Percentiles rank a stretch among this genome's conserved stretches.
phyloP scores from a whole-genome alignment of 2,888 invertebrate species.

The Diplolepis rosae region DNA sequence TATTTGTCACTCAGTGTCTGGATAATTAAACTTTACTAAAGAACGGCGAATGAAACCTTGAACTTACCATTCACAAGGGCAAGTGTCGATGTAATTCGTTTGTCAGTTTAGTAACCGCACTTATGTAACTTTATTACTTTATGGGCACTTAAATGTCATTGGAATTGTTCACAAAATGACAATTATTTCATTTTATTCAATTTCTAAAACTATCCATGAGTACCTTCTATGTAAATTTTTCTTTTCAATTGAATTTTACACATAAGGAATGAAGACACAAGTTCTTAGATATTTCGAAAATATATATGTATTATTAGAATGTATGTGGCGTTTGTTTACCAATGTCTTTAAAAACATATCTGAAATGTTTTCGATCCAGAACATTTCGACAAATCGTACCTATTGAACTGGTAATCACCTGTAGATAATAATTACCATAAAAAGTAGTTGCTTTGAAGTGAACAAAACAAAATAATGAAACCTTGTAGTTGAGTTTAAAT shows the following conservation, averaged over 20 bases:
- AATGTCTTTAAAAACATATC: background rate
- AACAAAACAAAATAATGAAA: background rate
- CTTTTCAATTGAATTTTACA: too few relatives aligned
- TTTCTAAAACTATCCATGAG: too few relatives aligned
- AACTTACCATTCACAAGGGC: background rate
- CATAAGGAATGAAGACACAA: too few relatives aligned
- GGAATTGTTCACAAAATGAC: background rate
- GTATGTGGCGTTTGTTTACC: background rate
- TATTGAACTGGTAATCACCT: slow-evolving; percentile 23
- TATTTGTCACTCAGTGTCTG: background rate
- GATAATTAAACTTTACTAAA: slow-evolving; percentile 2
- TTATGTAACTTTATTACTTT: background rate
- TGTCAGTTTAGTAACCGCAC: background rate
- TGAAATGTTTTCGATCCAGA: background rate
- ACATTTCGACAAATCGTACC: slow-evolving; percentile 28
- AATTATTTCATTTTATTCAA: too few relatives aligned
- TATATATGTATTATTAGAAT: background rate
- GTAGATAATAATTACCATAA: background rate
- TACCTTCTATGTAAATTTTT: too few relatives aligned
- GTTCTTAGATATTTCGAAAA: too few relatives aligned
- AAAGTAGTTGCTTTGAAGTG: background rate
- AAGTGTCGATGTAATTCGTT: background rate
- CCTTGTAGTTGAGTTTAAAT: background rate
- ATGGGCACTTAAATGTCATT: background rate
- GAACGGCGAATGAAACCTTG: background rate